Evolutionary conservation across 2,888 invertebrate species (phyloP).

Genomic region (Diabrotica balteata): DNA sequence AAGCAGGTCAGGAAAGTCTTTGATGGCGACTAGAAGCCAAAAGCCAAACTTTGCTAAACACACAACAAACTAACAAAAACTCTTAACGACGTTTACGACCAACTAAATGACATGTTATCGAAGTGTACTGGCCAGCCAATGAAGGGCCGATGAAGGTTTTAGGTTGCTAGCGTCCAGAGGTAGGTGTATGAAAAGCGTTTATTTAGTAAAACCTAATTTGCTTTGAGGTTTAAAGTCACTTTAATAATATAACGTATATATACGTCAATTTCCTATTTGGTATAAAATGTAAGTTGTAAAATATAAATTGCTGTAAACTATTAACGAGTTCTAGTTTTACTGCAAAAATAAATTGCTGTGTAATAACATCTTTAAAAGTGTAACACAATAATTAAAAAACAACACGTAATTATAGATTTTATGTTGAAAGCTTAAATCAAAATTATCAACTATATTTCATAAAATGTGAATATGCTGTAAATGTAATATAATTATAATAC

Average conservation of each 20-base stretch:
- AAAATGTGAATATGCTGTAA: no score
- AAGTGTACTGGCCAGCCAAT: constrained; percentile 39
- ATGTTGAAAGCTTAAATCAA: no score
- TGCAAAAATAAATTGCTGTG: no score
- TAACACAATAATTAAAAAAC: no score
- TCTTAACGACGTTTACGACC: constrained; percentile 49
- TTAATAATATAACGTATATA: not conserved
- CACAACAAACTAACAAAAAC: constrained; percentile 46
- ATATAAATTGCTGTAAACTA: no score
- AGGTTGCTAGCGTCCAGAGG: not conserved
- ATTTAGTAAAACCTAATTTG: constrained; percentile 15
- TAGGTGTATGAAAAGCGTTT: constrained; percentile 15
- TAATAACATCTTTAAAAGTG: no score
- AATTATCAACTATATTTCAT: no score
- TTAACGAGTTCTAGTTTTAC: no score
- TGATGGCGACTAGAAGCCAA: constrained; percentile 51
- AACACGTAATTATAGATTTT: no score
- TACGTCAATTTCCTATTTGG: not conserved
- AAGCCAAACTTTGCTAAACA: constrained; percentile 42
- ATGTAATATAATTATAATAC: no score
- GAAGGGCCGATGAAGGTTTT: constrained; percentile 9
- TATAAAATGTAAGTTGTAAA: not conserved
- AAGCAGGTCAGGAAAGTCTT: constrained; percentile 26
- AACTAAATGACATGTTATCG: constrained; percentile 52
- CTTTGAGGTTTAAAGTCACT: not conserved